Evolutionary conservation across 1,140 invertebrate species (phyloP), one percentile per base, ranked within the genome.

Genomic region (Diuraphis noxia): DNA sequence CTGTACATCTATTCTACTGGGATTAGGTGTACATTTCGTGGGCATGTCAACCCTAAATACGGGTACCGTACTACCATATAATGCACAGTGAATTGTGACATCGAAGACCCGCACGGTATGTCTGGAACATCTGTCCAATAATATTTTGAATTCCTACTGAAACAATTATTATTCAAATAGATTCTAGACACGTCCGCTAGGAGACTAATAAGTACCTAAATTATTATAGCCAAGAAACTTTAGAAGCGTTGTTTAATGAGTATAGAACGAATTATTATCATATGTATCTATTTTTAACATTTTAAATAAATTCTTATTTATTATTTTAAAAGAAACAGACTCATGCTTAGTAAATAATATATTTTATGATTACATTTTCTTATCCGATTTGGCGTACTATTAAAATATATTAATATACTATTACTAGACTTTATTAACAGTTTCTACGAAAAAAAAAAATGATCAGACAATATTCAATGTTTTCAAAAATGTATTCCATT

Each of bases 31-130:
- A 49, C 34, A 36, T 49, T 86, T 56, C 85, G 43, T 81, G 72
- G 88, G 38, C 88, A 81, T 34, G 72, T 46, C 72, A 90, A 81
- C 88, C 88, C 88, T 90, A 56, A 79, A 90, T 90, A 79, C 88
- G 88, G 72, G 77, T 43, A 36, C 30, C 19, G 13, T 40, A 72
- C 30, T 43, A 36, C 30, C 19, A 25, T 40, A 72, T 40, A 85
- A 49, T 38, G 34, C n/a, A 86, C 84, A 43, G 43, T 86, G 84
- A 49, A 52, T 52, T 52, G 43, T 52, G 84, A 36, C 41, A 89
- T 41, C 63, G 63, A 77, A 40, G 34, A 79, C 88, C 88, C 88
- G 88, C 88, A 89, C 38, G 41, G 77, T 36, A 86, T 10, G 41
- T 36, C 34, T 34, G 84, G 36, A 49, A 52, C 84, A 52, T 52